phyloP scores from a whole-genome alignment of 2,797 vertebrate genomes.

The Clarias pachynema region DNA sequence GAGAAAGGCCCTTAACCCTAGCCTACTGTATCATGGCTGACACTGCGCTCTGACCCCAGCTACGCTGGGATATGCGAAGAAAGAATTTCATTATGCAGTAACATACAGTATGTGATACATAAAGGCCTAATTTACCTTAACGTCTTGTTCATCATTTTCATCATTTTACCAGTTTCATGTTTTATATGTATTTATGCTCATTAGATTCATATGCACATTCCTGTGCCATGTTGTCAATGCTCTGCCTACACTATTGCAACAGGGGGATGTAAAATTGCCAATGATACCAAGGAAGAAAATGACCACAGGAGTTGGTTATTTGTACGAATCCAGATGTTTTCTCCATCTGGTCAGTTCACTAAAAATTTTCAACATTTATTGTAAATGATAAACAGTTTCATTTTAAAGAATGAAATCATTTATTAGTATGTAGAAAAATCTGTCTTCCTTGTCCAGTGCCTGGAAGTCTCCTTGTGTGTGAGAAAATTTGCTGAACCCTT shows the following conservation, averaged over 20 bases:
- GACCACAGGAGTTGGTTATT: not conserved
- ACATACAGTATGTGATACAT: no score
- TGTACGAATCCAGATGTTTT: not conserved
- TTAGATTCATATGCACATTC: not conserved
- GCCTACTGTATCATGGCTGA: no score
- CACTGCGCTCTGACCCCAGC: no score
- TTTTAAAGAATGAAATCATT: not conserved
- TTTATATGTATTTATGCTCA: not conserved
- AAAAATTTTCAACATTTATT: not conserved
- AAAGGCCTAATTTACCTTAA: no score
- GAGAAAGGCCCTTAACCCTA: no score
- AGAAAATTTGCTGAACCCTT: not conserved
- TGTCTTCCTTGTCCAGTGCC: not conserved
- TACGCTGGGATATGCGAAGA: no score
- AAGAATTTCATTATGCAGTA: no score
- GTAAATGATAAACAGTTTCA: not conserved
- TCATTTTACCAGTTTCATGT: no score
- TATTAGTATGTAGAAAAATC: not conserved
- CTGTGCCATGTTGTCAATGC: not conserved
- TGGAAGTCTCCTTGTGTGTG: not conserved
- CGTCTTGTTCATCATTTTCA: no score
- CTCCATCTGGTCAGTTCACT: not conserved
- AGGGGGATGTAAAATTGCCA: not conserved
- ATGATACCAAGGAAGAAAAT: not conserved
- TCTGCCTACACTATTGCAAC: not conserved